A percentile compares a stretch with the other conserved stretches of the same genome.
phyloP scores from a whole-genome alignment of 2,888 invertebrate species.

The Nomada lathburiana region DNA sequence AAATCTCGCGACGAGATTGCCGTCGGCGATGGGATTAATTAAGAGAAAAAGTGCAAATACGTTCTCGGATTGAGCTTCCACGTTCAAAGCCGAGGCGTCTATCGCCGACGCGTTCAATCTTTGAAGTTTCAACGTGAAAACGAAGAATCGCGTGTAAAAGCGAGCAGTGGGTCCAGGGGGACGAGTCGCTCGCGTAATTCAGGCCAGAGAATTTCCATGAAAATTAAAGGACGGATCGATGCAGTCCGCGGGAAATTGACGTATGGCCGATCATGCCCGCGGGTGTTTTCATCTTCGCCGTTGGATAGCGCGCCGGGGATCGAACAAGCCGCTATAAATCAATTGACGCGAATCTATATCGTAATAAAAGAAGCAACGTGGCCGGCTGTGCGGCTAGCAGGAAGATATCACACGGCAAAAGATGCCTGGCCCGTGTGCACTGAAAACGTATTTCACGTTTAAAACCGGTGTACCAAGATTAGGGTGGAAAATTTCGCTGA shows the following conservation, averaged over 20 bases:
- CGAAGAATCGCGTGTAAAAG: neutral
- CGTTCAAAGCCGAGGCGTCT: neutral
- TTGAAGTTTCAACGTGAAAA: too few relatives aligned
- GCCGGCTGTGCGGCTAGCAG: conserved; percentile 34
- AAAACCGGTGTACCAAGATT: conserved; percentile 5
- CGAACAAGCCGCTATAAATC: conserved; percentile 59
- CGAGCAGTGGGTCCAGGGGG: neutral
- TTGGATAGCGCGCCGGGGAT: conserved; percentile 22
- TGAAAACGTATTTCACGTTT: conserved; percentile 20
- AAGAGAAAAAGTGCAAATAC: too few relatives aligned
- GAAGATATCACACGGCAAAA: conserved; percentile 44
- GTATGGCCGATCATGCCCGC: conserved; percentile 53
- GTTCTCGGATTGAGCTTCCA: neutral
- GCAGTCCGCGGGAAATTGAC: conserved; percentile 62
- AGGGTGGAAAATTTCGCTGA: too few relatives aligned
- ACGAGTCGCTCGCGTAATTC: too few relatives aligned
- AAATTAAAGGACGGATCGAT: conserved; percentile 64
- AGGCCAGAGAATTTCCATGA: conserved; percentile 65
- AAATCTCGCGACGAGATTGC: too few relatives aligned
- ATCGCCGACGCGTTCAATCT: too few relatives aligned
- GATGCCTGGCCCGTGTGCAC: neutral
- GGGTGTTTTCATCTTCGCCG: conserved; percentile 61
- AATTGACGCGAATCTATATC: conserved; percentile 57
- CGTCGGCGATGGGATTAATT: too few relatives aligned
- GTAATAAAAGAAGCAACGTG: conserved; percentile 63